These are phyloP conservation scores for Nasonia vitripennis DNA, from an alignment of 1,140 invertebrate species.

Conservation along the genomic window DNA sequence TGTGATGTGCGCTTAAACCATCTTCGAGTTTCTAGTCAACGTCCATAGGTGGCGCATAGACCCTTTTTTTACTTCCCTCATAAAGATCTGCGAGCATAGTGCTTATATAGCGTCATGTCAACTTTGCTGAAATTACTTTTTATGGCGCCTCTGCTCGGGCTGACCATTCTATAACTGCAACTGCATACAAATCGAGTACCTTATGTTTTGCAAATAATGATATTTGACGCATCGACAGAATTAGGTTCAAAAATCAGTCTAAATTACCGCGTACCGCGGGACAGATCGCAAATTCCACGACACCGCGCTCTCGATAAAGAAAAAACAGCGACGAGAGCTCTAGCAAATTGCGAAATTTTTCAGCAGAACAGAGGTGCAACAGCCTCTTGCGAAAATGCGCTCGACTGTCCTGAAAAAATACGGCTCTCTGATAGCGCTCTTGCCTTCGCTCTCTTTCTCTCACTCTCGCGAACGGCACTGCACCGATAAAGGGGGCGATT, in stretches of 20 bases:
- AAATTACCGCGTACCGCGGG: neutral
- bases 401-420: slow-evolving; percentile 72
- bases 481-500: slow-evolving; percentile 68
- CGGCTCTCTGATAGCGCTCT: slow-evolving; percentile 63
- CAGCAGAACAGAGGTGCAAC: slow-evolving; percentile 57
- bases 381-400: slow-evolving; percentile 70
- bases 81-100: too few relatives aligned
- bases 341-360: slow-evolving; percentile 58
- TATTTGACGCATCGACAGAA: neutral
- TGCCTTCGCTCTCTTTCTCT: neutral
- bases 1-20: too few relatives aligned
- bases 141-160: too few relatives aligned
- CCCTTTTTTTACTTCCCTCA: too few relatives aligned
- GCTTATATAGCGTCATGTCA: too few relatives aligned
- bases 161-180: too few relatives aligned
- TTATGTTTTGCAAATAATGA: too few relatives aligned
- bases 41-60: too few relatives aligned
- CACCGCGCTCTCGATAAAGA: neutral
- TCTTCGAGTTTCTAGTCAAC: too few relatives aligned
- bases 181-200: too few relatives aligned
- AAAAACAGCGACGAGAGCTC: neutral
- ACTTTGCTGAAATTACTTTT: too few relatives aligned
- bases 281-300: neutral
- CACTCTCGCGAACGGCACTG: slow-evolving; percentile 59
- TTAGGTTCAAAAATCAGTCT: neutral